Evolutionary conservation across 2,113 vertebrate genomes (phyloP).

Genomic region (Poicephalus gulielmi): DNA sequence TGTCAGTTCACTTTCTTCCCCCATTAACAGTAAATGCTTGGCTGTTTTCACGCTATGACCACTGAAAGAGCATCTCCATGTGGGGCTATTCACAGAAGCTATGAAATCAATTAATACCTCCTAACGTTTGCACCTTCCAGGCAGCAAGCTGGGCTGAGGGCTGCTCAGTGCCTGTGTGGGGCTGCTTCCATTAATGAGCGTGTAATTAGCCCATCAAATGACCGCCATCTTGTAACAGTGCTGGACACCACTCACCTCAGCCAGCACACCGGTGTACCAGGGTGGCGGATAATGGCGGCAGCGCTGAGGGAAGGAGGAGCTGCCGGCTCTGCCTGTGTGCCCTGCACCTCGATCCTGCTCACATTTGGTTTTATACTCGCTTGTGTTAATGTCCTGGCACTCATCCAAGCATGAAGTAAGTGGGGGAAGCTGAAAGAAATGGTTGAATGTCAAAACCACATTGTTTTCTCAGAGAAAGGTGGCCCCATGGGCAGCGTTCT

Average conservation of each 20-base stretch:
- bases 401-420: not conserved
- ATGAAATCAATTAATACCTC: not conserved
- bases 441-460: rapidly evolving
- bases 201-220: not conserved
- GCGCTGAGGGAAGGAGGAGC: rapidly evolving
- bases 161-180: not conserved
- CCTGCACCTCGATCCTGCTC: rapidly evolving
- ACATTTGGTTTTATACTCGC: rapidly evolving
- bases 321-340: rapidly evolving
- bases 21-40: not conserved
- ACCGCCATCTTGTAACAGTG: not conserved
- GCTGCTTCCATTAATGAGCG: not conserved
- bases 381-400: not conserved
- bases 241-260: not conserved
- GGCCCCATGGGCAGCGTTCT: rapidly evolving
- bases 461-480: not conserved
- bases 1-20: not conserved
- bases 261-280: not conserved
- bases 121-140: not conserved
- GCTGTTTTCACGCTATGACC: not conserved
- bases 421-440: not conserved
- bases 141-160: rapidly evolving
- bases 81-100: not conserved
- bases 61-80: not conserved
- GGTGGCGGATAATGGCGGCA: rapidly evolving